Base-by-base conservation (phyloP, 2,113 vertebrate species). In the Ophthalmolycus amberensis region DNA sequence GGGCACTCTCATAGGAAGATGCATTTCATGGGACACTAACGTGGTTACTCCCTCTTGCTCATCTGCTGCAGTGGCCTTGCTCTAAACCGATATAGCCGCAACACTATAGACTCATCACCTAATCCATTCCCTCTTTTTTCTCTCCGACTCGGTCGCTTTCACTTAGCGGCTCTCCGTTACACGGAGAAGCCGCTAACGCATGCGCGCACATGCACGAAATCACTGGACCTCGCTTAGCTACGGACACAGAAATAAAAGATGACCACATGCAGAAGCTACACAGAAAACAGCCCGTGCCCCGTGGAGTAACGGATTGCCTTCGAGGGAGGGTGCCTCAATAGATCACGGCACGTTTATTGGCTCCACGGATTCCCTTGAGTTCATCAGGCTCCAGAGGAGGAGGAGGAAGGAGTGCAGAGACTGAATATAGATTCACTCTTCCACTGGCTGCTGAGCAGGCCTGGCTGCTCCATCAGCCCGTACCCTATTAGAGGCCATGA, bases 341-440 rank as follows among this genome's bases (percentile, higher is more conserved):
- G 76, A 92, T 94, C 92, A 90, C 79, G 38, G 82, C 44, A 37
- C 63, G 9, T 90, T 92, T 90, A 92, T 92, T 92, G 90, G 90
- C 85, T 89, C 73, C 75, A 69, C 40, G 67, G 81, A 88, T 90
- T 87, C 87, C 77, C 89, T 82, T 27, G 86, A 91, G 91, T 91
- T 91, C 83, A 90, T 90, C 76, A 77, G 86, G 83, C 88, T 93
- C 90, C 83, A 71, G 88, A 81, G 81, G 65, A 86, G 68, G 65
- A 86, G 68, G 71, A 85, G 85, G 71, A 82, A 18, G 78, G 79
- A 87, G 75, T 74, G 84, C 85, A 64, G 48, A 89, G 89, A 88
- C 87, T 81, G 91, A 91, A 89, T 94, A 93, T 94, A 90, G 91
- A 94, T 92, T 86, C 77, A 78, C 70, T 87, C 54, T 8, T 59